Conservation (phyloP, 2,113 vertebrate species). For the Gadus macrocephalus region DNA sequence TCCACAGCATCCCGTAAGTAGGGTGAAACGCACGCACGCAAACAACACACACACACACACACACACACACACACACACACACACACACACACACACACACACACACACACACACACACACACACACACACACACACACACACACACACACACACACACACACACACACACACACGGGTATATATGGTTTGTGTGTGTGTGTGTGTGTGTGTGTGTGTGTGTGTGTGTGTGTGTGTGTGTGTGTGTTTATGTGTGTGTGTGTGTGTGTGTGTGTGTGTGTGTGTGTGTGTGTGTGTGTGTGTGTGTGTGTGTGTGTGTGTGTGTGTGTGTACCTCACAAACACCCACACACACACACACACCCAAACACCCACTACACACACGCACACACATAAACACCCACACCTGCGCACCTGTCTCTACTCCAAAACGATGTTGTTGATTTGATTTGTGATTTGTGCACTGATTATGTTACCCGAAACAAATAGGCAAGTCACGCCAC, state of each 20-base stretch:
- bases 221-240: no score
- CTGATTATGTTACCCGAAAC: no score
- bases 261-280: no score
- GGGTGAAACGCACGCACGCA: slow-evolving; percentile 10
- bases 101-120: slow-evolving; percentile 24
- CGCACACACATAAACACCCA: background rate
- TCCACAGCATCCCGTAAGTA: slow-evolving; percentile 56
- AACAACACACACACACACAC: slow-evolving; percentile 6
- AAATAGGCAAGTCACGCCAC: no score
- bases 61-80: slow-evolving; percentile 3
- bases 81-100: slow-evolving; percentile 4
- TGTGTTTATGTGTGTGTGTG: no score
- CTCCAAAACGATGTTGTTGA: no score
- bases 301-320: no score
- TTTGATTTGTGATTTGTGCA: no score
- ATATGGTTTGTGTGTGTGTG: background rate
- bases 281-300: no score
- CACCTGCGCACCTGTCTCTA: background rate
- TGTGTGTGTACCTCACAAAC: background rate
- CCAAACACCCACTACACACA: background rate
- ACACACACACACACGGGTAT: background rate
- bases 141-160: background rate
- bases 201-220: no score
- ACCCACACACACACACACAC: background rate
- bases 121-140: slow-evolving; percentile 1